Base-by-base conservation (phyloP, 2,888 invertebrate genomes). In the Ptilodon capucinus region DNA sequence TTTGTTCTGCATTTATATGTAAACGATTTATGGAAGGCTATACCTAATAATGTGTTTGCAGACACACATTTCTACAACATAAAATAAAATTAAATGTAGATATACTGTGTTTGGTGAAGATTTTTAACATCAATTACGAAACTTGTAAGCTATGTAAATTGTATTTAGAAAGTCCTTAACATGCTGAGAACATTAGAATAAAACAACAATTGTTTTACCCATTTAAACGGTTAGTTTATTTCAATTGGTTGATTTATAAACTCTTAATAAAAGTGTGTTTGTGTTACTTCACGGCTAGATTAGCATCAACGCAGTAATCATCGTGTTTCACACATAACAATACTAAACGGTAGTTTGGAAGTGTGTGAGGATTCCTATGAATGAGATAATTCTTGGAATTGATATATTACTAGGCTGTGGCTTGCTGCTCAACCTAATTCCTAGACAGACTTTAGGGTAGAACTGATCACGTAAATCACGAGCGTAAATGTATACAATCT, bases 141-240 rank as follows among this genome's bases (percentile, higher is more conserved):
- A 8, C 23, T 1, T 7, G 25, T 28, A 1, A 4, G 28, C n/a
- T 28, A n/a, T 28, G 28, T 28, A 28, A 28, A 28, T n/a, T 0
- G 4, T 21, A n/a, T 28, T 3, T 48, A 56, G 61, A 64, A 64
- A 64, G 61, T 55, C 7, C 30, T 44, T 39, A 40, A 48, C 44
- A 40, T 51, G 39, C 43, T 47, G 48, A 53, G 51, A 57, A 54
- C 36, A 60, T 60, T 46, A 58, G 48, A 53, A 63, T 55, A 54
- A 40, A 58, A 51, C 48, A 46, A 48, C 54, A 60, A 60, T 51
- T 50, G 51, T 46, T 45, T 44, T 41, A 48, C 46, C 40, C 40
- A 51, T 45, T n/a, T 39, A 48, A 64, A 48, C 54, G 50, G 34
- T 43, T 32, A 32, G 39, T 43, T 53, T 42, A 42, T 51, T 55